Evolutionary conservation across 2,888 invertebrate genomes (phyloP).

Genomic region (Mesorhabditis spiculigera): DNA sequence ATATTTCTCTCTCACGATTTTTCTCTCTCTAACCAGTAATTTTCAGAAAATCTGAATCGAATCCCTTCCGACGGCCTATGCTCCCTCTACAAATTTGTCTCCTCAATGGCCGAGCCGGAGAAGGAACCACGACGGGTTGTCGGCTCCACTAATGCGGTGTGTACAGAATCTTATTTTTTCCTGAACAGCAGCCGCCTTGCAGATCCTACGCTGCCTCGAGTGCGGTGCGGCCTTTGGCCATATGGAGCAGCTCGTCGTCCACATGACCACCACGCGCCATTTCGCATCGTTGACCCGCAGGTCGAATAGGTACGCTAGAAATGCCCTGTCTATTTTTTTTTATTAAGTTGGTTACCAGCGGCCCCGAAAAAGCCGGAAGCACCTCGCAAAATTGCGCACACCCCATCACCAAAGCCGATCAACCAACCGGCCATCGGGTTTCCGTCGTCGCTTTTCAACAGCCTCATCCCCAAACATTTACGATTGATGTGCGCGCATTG

Average conservation of each 20-base stretch:
- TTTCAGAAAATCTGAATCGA: background rate
- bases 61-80: background rate
- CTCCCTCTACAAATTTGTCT: conserved; percentile 1
- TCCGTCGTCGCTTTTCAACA: too few species aligned
- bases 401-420: too few species aligned
- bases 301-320: background rate
- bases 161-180: too few species aligned
- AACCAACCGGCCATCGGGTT: too few species aligned
- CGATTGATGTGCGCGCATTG: background rate
- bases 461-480: too few species aligned
- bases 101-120: background rate
- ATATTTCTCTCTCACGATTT: too few species aligned
- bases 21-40: too few species aligned
- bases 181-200: background rate
- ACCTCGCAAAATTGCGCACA: too few species aligned
- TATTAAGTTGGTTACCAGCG: too few species aligned
- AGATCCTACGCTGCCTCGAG: conserved; percentile 2
- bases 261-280: background rate
- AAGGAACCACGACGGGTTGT: background rate
- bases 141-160: too few species aligned
- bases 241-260: background rate
- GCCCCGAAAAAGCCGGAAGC: too few species aligned
- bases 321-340: too few species aligned
- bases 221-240: background rate
- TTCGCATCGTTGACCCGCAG: background rate